Evolutionary conservation across 2,797 vertebrate genomes (phyloP).

Genomic region (Dallia pectoralis): DNA sequence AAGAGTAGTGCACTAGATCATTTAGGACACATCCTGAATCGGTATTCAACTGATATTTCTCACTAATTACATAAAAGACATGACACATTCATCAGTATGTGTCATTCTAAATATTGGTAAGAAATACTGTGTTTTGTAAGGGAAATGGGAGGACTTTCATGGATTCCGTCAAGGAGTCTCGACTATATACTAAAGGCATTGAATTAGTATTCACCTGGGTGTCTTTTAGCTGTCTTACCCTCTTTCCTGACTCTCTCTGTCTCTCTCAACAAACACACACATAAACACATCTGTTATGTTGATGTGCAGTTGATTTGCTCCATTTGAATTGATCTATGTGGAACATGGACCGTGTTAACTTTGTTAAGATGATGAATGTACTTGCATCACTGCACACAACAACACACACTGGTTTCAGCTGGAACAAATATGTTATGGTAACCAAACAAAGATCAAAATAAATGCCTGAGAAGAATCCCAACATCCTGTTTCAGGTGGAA

Average conservation of each 20-base stretch:
- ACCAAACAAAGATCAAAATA: too few species aligned
- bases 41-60: conserved; percentile 27
- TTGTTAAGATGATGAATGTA: conserved; percentile 32
- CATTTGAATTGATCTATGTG: conserved; percentile 34
- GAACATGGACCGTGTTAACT: conserved; percentile 18
- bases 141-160: neutral
- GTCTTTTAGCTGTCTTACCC: conserved; percentile 34
- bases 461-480: too few species aligned
- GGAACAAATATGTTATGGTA: conserved; percentile 29
- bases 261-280: neutral
- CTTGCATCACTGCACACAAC: conserved; percentile 11
- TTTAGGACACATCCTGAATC: neutral
- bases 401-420: conserved; percentile 23
- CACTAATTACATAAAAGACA: conserved; percentile 21
- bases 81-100: too few species aligned
- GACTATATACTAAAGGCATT: neutral
- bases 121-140: conserved; percentile 14
- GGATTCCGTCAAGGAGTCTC: conserved; percentile 33
- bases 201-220: conserved; percentile 33
- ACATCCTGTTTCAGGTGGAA: too few species aligned
- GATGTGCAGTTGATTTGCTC: conserved; percentile 37
- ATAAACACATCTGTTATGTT: neutral
- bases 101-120: conserved; percentile 48
- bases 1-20: neutral
- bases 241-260: conserved; percentile 24